Base-by-base conservation (phyloP, 2,888 invertebrate species). In the Hydrotaea cyrtoneurina region DNA sequence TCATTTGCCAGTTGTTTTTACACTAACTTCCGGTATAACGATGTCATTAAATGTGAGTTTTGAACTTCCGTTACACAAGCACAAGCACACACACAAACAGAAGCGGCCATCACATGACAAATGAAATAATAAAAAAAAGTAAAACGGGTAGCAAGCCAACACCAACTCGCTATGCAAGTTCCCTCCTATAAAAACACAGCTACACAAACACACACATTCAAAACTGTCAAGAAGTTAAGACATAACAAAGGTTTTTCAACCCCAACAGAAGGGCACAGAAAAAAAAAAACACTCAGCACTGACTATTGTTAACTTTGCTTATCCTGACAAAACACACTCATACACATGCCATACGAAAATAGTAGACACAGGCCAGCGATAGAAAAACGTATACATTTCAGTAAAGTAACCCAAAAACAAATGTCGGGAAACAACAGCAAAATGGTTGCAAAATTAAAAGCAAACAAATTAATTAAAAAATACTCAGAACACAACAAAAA, bases 1-100 rank as follows among this genome's bases (percentile, higher is more conserved):
- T 87, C 86, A 88, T 88, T 88, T 88, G 88, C 87, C 88, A 88
- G 78, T 80, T 86, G 87, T 88, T 88, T 88, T 88, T 83, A 88
- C 85, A 88, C 84, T 78, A 80, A 86, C 88, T 86, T 88, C 88
- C 88, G 88, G 86, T 86, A 43, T 80, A 82, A 80, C 86, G 82
- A 59, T 85, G 84, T 79, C 84, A 73, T 73, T 82, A 81, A 79
- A 77, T 76, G 59, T 59, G 79, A 73, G 75, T 84, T 78, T 78
- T 69, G 13, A 78, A 81, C 78, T 78, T 81, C 78, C 72, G 80
- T 46, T 57, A 13, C 15, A 21, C 69, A 43, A 11, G 13, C 36
- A 21, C 31, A 15, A 21, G 17, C 55, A 53, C 10, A 13, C 26
- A 21, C 19, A 7, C 57, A 43, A n/a, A 7, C 39, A 36, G 11